These are phyloP conservation scores for Spea hammondii DNA, from an alignment of 2,797 vertebrate genomes.

Conservation along the genomic window DNA sequence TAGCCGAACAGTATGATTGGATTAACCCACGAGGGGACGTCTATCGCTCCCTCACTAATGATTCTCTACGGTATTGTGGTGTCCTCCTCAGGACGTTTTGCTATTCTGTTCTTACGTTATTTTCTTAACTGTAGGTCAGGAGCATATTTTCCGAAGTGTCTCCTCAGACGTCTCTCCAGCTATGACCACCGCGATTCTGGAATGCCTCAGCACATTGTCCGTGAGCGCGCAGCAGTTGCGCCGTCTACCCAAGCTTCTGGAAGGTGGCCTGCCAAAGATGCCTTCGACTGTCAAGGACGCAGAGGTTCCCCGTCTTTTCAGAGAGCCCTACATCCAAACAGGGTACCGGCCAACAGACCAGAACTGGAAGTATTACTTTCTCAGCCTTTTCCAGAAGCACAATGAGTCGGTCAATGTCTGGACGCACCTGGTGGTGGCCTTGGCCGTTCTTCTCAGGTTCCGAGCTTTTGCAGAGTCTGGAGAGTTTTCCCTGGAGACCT, in stretches of 20 bases:
- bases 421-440: conserved; percentile 81
- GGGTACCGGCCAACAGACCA: conserved; percentile 83
- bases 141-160: rapidly evolving
- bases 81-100: not conserved
- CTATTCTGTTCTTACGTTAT: not conserved
- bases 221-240: conserved; percentile 76
- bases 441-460: conserved; percentile 78
- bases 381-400: conserved; percentile 90
- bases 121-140: not conserved
- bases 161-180: not conserved
- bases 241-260: conserved; percentile 71
- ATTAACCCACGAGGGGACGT: too few relatives aligned
- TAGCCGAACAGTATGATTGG: too few relatives aligned
- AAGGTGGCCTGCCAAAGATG: conserved; percentile 72
- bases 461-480: conserved; percentile 70
- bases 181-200: conserved; percentile 71
- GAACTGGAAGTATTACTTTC: conserved; percentile 83
- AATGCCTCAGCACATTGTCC: conserved; percentile 76
- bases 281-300: conserved; percentile 74
- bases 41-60: too few relatives aligned
- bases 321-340: conserved; percentile 83
- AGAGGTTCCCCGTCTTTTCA: conserved; percentile 82
- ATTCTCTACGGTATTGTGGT: too few relatives aligned
- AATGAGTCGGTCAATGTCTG: conserved; percentile 90
- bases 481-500: conserved; percentile 60